Evolutionary conservation across 2,888 invertebrate species (phyloP).

Genomic region (Caenorhabditis zanzibari): DNA sequence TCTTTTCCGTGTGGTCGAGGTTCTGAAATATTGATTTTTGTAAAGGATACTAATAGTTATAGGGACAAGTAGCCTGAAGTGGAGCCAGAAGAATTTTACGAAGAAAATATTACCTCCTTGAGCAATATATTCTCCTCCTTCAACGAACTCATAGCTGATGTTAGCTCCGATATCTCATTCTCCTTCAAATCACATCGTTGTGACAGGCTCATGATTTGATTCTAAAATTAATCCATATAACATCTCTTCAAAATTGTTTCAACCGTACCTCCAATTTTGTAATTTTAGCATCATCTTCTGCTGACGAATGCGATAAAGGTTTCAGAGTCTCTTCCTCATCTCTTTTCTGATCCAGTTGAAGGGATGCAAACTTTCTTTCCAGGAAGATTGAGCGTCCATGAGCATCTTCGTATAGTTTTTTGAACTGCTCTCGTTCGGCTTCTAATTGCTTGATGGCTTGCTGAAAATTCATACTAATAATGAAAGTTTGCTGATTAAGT

Average conservation of each 20-base stretch:
- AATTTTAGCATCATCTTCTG: constrained; percentile 43
- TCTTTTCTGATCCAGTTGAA: constrained; percentile 61
- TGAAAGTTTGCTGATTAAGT: no score
- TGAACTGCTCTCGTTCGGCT: constrained; percentile 61
- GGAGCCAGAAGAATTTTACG: no score
- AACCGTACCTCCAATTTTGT: constrained; percentile 51
- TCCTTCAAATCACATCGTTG: constrained; percentile 62
- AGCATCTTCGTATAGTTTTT: constrained; percentile 65
- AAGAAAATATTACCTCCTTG: constrained; percentile 46
- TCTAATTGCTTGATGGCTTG: constrained; percentile 41
- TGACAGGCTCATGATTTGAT: constrained; percentile 58
- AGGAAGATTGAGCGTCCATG: constrained; percentile 59
- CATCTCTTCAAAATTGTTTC: no score
- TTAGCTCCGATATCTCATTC: constrained; percentile 53
- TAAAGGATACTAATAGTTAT: no score
- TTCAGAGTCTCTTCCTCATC: constrained; percentile 47
- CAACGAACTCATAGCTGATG: constrained; percentile 5
- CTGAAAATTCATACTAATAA: not conserved
- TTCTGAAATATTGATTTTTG: constrained; percentile 2
- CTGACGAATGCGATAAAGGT: not conserved
- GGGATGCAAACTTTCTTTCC: constrained; percentile 61
- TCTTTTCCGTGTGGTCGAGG: constrained; percentile 36
- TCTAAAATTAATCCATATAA: constrained; percentile 19
- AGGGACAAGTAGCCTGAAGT: no score
- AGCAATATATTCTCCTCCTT: constrained; percentile 53